These are phyloP conservation scores for Tethya wilhelma DNA, from an alignment of 37 sponge, comb jelly and placozoan genomes.

Conservation along the genomic window DNA sequence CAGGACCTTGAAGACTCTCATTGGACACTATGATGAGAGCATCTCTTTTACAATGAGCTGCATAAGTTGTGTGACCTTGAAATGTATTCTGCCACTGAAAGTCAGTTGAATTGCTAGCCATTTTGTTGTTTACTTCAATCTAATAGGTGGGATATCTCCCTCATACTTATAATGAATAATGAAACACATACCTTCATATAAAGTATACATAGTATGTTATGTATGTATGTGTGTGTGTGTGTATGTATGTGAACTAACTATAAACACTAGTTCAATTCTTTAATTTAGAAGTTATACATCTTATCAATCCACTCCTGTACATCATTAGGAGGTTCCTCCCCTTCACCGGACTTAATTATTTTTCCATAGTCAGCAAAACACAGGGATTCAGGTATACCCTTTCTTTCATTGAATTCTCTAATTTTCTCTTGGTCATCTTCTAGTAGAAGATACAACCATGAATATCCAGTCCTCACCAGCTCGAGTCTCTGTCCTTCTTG, in stretches of 20 bases:
- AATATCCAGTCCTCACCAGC: slow-evolving; percentile 9
- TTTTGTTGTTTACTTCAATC: too few relatives aligned
- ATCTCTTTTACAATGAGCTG: slow-evolving; percentile 34
- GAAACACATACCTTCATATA: too few relatives aligned
- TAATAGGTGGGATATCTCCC: too few relatives aligned
- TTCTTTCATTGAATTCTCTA: not conserved
- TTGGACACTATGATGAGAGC: slow-evolving; percentile 1
- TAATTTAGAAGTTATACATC: not conserved
- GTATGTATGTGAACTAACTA: too few relatives aligned
- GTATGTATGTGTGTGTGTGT: too few relatives aligned
- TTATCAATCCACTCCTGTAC: not conserved
- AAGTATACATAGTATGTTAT: too few relatives aligned
- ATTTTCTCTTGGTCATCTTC: slow-evolving; percentile 34
- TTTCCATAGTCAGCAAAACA: slow-evolving; percentile 51
- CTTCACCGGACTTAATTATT: slow-evolving; percentile 71
- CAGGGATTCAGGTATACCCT: slow-evolving; percentile 37
- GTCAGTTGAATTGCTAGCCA: not conserved
- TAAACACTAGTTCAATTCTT: too few relatives aligned
- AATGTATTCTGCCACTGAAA: not conserved
- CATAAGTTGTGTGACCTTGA: not conserved
- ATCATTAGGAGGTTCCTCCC: slow-evolving; percentile 71
- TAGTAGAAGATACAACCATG: slow-evolving; percentile 61
- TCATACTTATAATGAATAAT: too few relatives aligned
- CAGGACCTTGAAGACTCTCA: not conserved
- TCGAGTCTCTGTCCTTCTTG: not conserved